These are phyloP conservation scores for Drosophila mercatorum DNA, from an alignment of 2,888 invertebrate genomes.

Conservation along the genomic window DNA sequence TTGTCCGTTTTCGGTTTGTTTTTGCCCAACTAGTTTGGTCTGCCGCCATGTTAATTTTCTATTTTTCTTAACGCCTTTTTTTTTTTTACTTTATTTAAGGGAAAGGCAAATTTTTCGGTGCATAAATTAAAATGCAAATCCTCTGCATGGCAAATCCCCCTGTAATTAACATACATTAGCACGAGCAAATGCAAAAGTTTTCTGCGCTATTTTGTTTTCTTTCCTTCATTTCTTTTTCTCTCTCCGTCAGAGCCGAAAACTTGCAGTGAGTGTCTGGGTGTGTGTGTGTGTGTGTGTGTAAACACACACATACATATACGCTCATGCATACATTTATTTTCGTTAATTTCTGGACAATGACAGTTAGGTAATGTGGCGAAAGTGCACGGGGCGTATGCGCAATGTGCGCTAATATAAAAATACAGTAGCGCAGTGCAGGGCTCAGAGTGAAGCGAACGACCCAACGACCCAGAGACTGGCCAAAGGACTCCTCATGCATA, in stretches of 20 bases:
- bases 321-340: conserved; percentile 64
- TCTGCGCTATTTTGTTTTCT: conserved; percentile 30
- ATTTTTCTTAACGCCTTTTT: conserved; percentile 8
- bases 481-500: conserved; percentile 62
- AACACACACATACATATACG: background rate
- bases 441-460: conserved; percentile 49
- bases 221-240: conserved; percentile 5
- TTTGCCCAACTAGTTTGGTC: conserved; percentile 53
- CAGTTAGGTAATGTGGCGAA: conserved; percentile 73
- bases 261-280: conserved; percentile 38
- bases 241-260: conserved; percentile 34
- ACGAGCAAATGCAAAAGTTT: conserved; percentile 81
- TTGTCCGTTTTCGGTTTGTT: conserved; percentile 42
- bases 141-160: conserved; percentile 79
- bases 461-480: conserved; percentile 38
- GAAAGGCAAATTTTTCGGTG: conserved; percentile 74
- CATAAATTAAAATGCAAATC: conserved; percentile 82
- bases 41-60: conserved; percentile 33
- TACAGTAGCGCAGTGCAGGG: conserved; percentile 55
- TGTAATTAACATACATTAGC: conserved; percentile 85
- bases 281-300: conserved; percentile 21
- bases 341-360: conserved; percentile 82
- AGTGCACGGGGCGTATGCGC: conserved; percentile 58
- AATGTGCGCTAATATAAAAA: conserved; percentile 73
- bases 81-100: conserved; percentile 12